These are phyloP conservation scores for Watsonalla cultraria DNA, from an alignment of 2,888 invertebrate species.

Conservation along the genomic window DNA sequence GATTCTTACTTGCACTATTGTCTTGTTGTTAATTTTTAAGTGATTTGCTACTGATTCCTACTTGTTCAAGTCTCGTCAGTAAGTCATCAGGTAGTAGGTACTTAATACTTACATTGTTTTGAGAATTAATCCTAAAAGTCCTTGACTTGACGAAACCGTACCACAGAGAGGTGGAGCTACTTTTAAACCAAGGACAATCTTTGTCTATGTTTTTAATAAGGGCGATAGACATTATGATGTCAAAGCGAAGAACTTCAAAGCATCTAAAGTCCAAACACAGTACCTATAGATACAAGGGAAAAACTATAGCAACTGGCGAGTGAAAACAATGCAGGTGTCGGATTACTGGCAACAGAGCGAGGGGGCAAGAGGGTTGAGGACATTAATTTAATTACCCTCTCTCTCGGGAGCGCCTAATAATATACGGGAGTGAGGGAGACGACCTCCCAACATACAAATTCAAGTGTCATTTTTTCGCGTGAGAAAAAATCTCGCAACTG, in stretches of 20 bases:
- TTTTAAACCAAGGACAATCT: too few relatives aligned
- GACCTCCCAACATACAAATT: slow-evolving; percentile 60
- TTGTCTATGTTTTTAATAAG: too few relatives aligned
- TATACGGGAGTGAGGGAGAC: slow-evolving; percentile 61
- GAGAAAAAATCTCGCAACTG: slow-evolving; percentile 75
- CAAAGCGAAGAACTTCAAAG: too few relatives aligned
- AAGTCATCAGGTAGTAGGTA: too few relatives aligned
- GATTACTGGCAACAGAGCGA: slow-evolving; percentile 63
- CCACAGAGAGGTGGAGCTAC: too few relatives aligned
- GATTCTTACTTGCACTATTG: too few relatives aligned
- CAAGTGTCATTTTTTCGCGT: slow-evolving; percentile 74
- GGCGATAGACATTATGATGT: neutral
- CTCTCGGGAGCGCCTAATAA: slow-evolving; percentile 71
- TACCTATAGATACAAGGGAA: slow-evolving; percentile 24
- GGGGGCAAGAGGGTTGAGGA: slow-evolving; percentile 65
- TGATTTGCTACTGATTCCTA: too few relatives aligned
- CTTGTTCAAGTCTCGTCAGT: too few relatives aligned
- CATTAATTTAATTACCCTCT: slow-evolving; percentile 75
- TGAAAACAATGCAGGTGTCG: slow-evolving; percentile 75
- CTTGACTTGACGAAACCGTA: too few relatives aligned
- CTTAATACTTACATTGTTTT: too few relatives aligned
- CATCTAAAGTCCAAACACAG: slow-evolving; percentile 4
- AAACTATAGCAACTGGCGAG: slow-evolving; percentile 39
- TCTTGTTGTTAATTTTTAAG: too few relatives aligned
- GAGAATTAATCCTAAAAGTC: too few relatives aligned